Conservation (phyloP, 2,888 invertebrate genomes). For the Scaptomyza cyrtandrae region DNA sequence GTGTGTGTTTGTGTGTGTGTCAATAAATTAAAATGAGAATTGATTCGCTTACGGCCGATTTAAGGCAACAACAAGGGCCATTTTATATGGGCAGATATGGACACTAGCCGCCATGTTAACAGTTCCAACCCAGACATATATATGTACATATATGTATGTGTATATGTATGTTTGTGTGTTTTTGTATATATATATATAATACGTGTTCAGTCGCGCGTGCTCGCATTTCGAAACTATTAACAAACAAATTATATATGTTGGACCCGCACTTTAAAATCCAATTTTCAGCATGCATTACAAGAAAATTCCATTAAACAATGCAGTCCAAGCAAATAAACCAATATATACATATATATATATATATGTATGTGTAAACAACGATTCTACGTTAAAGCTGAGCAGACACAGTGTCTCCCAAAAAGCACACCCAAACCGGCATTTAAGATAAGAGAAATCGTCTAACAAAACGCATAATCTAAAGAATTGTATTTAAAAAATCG, state of each 20-base stretch:
- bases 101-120: slow-evolving; percentile 55
- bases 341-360: slow-evolving; percentile 3
- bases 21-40: slow-evolving; percentile 79
- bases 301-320: slow-evolving; percentile 81
- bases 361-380: not conserved
- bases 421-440: slow-evolving; percentile 61
- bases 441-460: slow-evolving; percentile 82
- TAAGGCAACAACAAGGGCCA: slow-evolving; percentile 75
- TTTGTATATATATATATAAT: slow-evolving; percentile 7
- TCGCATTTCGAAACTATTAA: slow-evolving; percentile 76
- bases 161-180: no score
- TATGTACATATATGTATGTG: slow-evolving; percentile 11
- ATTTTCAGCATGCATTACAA: slow-evolving; percentile 78
- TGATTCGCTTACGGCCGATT: slow-evolving; percentile 80
- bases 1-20: slow-evolving; percentile 40
- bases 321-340: slow-evolving; percentile 15
- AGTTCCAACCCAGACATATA: slow-evolving; percentile 45
- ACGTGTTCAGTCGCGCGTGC: slow-evolving; percentile 58
- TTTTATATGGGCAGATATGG: slow-evolving; percentile 69
- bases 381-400: slow-evolving; percentile 20
- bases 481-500: slow-evolving; percentile 68
- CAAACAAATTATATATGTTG: slow-evolving; percentile 81
- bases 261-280: slow-evolving; percentile 80
- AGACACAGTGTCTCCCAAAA: slow-evolving; percentile 72
- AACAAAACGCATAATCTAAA: slow-evolving; percentile 83